Conservation (phyloP, 2,797 vertebrate genomes). For the Anguilla pacifica region DNA sequence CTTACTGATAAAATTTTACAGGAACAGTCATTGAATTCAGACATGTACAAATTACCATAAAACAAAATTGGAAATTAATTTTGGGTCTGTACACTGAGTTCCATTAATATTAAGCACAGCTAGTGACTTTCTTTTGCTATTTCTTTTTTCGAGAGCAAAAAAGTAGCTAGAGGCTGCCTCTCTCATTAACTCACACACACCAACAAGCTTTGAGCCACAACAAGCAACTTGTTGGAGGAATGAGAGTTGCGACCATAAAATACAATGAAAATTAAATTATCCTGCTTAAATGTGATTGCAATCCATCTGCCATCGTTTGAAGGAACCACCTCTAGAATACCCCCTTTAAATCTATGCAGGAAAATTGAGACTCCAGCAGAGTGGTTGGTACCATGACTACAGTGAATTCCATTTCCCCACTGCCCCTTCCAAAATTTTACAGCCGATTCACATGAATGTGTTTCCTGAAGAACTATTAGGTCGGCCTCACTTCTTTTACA, state of each 20-base stretch:
- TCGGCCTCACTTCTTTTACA: too few species aligned
- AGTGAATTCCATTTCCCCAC: not conserved
- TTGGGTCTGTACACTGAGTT: too few species aligned
- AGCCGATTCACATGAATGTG: not conserved
- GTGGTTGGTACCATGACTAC: slow-evolving; percentile 18
- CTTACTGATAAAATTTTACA: too few species aligned
- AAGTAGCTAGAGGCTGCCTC: too few species aligned
- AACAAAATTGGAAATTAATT: too few species aligned
- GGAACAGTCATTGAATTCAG: too few species aligned
- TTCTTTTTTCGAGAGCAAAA: too few species aligned
- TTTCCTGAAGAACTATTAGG: not conserved
- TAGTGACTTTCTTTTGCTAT: too few species aligned
- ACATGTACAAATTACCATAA: too few species aligned
- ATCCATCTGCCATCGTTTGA: slow-evolving; percentile 8
- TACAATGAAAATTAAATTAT: not conserved
- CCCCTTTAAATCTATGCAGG: not conserved
- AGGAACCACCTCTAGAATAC: not conserved
- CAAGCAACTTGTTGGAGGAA: not conserved
- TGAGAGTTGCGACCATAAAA: not conserved
- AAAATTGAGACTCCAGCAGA: slow-evolving; percentile 4
- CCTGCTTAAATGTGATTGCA: not conserved
- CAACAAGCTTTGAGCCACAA: too few species aligned
- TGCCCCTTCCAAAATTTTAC: not conserved
- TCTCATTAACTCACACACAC: too few species aligned
- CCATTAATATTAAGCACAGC: too few species aligned